Conservation (phyloP, 2,113 vertebrate genomes). For the Calyptomena viridis region DNA sequence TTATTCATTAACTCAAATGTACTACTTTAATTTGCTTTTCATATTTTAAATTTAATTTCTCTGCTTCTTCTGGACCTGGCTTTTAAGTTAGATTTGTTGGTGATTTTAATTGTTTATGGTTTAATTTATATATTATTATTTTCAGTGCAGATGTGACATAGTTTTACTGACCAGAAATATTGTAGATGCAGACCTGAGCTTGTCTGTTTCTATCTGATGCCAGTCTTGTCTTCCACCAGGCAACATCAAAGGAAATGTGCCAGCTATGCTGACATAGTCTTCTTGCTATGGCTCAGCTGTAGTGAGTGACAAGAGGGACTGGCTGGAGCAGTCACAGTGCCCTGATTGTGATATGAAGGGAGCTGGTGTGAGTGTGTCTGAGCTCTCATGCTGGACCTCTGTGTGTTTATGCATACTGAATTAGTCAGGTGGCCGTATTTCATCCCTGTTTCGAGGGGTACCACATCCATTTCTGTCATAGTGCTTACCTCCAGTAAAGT, state of each 20-base stretch:
- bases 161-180: background rate
- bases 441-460: background rate
- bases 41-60: background rate
- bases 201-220: background rate
- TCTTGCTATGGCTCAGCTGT: background rate
- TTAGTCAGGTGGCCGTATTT: background rate
- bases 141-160: background rate
- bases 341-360: background rate
- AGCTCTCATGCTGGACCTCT: background rate
- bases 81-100: background rate
- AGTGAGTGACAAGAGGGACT: background rate
- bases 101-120: background rate
- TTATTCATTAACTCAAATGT: slow-evolving; percentile 69
- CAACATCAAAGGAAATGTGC: background rate
- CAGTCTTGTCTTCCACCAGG: background rate
- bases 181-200: background rate
- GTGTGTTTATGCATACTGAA: background rate
- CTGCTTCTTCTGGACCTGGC: background rate
- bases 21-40: slow-evolving; percentile 61
- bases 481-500: background rate
- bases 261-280: background rate
- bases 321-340: background rate
- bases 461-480: accelerated
- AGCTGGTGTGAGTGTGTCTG: background rate
- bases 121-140: background rate